Conservation (phyloP, 2,888 invertebrate species). For the Cerastis rubricosa region DNA sequence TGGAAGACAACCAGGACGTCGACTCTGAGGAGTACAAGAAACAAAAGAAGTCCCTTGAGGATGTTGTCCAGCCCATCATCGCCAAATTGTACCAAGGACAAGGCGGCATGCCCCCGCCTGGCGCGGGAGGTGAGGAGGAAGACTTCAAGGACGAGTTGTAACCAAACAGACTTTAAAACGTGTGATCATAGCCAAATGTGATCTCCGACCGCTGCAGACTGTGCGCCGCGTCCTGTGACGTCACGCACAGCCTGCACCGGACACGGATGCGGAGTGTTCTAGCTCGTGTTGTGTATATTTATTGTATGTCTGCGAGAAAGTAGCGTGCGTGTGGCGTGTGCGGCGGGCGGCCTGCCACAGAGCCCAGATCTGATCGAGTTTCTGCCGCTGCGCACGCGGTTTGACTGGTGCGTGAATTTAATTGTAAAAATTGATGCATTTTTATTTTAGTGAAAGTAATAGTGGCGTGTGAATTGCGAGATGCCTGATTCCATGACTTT, state of each 20-base stretch:
- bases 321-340: conserved; percentile 73
- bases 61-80: conserved; percentile 99
- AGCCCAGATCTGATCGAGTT: conserved; percentile 76
- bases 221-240: conserved; percentile 60
- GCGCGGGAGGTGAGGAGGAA: conserved; percentile 93
- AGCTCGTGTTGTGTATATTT: conserved; percentile 88
- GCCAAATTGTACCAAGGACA: conserved; percentile 98
- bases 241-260: conserved; percentile 70
- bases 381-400: conserved; percentile 75
- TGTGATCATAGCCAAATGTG: conserved; percentile 86
- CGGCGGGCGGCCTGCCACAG: conserved; percentile 72
- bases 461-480: conserved; percentile 71
- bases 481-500: conserved; percentile 75
- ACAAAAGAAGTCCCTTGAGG: conserved; percentile 98
- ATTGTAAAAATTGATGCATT: conserved; percentile 87
- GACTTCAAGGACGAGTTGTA: conserved; percentile 97
- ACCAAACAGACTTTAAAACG: conserved; percentile 81
- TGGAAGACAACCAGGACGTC: conserved; percentile 98
- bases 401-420: conserved; percentile 67
- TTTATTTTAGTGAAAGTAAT: conserved; percentile 84
- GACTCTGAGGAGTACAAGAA: conserved; percentile 98
- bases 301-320: conserved; percentile 75
- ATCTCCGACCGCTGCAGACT: conserved; percentile 80
- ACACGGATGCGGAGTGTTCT: conserved; percentile 81
- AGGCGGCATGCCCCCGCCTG: conserved; percentile 95